Percentiles rank a stretch among this genome's conserved stretches.
phyloP scores from a whole-genome alignment of 2,113 vertebrate species.

The Rhinolophus ferrumequinum region DNA sequence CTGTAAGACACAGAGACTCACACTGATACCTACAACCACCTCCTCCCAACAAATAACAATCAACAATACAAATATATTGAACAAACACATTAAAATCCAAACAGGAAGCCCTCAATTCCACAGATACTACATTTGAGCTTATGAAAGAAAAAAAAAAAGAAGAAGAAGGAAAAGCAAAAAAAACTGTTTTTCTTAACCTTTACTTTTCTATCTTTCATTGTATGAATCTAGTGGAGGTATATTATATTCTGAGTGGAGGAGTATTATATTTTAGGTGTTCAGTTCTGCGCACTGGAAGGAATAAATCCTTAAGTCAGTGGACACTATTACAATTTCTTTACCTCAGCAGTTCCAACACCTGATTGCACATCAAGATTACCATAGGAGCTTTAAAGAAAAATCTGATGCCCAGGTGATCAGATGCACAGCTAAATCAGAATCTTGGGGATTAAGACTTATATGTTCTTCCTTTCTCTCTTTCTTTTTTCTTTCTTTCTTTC shows the following conservation, averaged over 20 bases:
- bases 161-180: too few relatives aligned
- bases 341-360: not conserved
- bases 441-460: not conserved
- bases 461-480: not conserved
- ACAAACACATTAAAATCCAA: not conserved
- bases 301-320: not conserved
- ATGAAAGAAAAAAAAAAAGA: not conserved
- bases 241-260: not conserved
- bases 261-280: not conserved
- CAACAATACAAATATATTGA: not conserved
- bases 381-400: not conserved
- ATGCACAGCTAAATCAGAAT: not conserved
- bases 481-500: not conserved
- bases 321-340: not conserved
- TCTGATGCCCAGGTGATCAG: too few relatives aligned
- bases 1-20: not conserved
- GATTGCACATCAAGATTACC: not conserved
- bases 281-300: not conserved
- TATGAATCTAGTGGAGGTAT: not conserved
- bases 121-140: not conserved
- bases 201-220: not conserved
- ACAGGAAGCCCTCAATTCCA: not conserved
- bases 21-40: not conserved
- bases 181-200: not conserved
- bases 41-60: not conserved